Evolutionary conservation across 1,140 invertebrate species (phyloP).

Genomic region (Idris sp.): DNA sequence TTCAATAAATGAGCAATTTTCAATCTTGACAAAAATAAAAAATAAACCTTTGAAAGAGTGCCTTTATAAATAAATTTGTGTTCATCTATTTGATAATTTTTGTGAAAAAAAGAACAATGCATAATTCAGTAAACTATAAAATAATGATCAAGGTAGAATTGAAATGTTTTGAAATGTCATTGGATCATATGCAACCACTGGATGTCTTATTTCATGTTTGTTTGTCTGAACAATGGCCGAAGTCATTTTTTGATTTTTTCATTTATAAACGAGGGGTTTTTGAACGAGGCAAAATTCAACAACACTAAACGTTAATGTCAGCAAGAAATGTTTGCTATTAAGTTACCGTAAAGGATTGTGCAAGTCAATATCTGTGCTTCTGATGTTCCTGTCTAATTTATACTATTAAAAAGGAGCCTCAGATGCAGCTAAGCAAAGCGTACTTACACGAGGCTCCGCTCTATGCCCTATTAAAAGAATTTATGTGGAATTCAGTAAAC

Average conservation of each 20-base stretch:
- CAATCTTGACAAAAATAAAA: too few species aligned
- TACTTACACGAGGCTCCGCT: slow-evolving; percentile 6
- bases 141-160: too few species aligned
- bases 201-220: slow-evolving; percentile 16
- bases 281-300: slow-evolving; percentile 8
- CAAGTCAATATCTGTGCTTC: slow-evolving; percentile 28
- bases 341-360: slow-evolving; percentile 20
- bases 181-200: slow-evolving; percentile 11
- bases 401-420: slow-evolving; percentile 27
- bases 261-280: slow-evolving; percentile 5
- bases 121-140: too few species aligned
- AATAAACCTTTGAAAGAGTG: too few species aligned
- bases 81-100: too few species aligned
- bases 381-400: slow-evolving; percentile 35
- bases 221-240: slow-evolving; percentile 3
- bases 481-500: slow-evolving; percentile 41
- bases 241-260: slow-evolving; percentile 15
- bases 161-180: slow-evolving; percentile 29
- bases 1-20: too few species aligned
- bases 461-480: slow-evolving; percentile 39
- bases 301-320: slow-evolving; percentile 28
- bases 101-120: too few species aligned
- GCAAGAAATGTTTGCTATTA: slow-evolving; percentile 25
- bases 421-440: background rate
- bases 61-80: too few species aligned